A percentile compares a stretch with the other conserved stretches of the same genome.
phyloP scores from a whole-genome alignment of 2,113 vertebrate genomes.

The Pollimyrus isidori region DNA sequence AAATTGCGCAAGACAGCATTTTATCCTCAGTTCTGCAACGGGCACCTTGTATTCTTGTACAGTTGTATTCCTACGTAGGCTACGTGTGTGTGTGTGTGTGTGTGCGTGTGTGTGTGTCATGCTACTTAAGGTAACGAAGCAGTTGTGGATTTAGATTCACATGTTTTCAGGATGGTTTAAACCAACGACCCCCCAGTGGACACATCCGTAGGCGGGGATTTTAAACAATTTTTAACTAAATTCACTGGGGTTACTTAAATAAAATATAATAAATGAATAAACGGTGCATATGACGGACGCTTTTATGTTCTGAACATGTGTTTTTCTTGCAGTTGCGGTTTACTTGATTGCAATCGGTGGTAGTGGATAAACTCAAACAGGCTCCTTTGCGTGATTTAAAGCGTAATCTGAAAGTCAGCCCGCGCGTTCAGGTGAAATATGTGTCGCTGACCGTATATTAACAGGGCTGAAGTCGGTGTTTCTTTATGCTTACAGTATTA shows the following conservation, averaged over 20 bases:
- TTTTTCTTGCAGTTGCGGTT: background rate
- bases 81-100: background rate
- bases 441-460: background rate
- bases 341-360: background rate
- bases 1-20: constrained; percentile 46
- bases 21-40: background rate
- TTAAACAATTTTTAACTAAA: constrained; percentile 12
- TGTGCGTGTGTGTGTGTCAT: background rate
- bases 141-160: constrained; percentile 11
- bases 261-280: background rate
- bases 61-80: background rate
- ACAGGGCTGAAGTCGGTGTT: background rate
- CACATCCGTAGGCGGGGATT: constrained; percentile 27
- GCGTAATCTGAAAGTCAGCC: background rate
- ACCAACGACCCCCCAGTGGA: constrained; percentile 18
- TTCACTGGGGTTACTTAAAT: background rate
- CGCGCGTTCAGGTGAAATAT: background rate
- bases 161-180: constrained; percentile 12
- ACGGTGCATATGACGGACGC: background rate
- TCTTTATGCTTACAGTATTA: background rate
- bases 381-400: background rate
- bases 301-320: background rate
- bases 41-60: background rate
- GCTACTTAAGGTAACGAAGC: background rate
- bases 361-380: background rate